Percentiles rank a stretch among this genome's conserved stretches.
Conservation (phyloP, 1,140 invertebrate species). For the Cherax quadricarinatus region DNA sequence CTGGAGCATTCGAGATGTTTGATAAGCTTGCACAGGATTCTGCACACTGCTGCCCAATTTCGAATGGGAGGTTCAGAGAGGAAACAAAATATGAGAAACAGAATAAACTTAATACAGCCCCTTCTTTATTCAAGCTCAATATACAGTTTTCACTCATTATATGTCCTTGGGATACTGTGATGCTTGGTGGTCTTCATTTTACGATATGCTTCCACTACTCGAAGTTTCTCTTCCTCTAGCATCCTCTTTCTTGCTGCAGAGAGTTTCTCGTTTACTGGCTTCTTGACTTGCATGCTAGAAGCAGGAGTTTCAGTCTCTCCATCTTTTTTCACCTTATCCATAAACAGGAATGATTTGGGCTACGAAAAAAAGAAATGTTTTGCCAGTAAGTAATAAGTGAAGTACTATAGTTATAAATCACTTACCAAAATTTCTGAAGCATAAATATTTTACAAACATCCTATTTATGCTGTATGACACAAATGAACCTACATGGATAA, state of each 20-base stretch:
- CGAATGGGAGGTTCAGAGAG: background rate
- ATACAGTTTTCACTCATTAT: background rate
- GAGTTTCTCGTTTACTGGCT: background rate
- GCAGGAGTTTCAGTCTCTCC: background rate
- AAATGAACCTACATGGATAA: too few relatives aligned
- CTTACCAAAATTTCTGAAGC: background rate
- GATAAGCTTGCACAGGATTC: background rate
- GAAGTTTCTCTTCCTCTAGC: constrained; percentile 2
- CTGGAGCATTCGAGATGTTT: too few relatives aligned
- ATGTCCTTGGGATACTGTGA: background rate
- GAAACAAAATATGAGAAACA: background rate
- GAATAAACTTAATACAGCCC: background rate
- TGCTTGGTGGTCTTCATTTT: constrained; percentile 7
- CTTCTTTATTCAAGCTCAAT: background rate
- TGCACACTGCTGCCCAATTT: background rate
- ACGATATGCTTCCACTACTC: constrained; percentile 27
- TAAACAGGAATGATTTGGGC: constrained; percentile 29
- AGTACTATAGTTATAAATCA: background rate
- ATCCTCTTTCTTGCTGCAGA: constrained; percentile 21
- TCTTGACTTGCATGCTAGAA: background rate
- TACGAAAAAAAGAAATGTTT: background rate
- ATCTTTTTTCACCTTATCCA: constrained; percentile 23
- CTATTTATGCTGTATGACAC: too few relatives aligned
- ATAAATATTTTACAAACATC: too few relatives aligned
- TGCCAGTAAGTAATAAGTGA: too few relatives aligned